phyloP scores from a whole-genome alignment of 2,888 invertebrate species.

The Melanostoma mellinum region DNA sequence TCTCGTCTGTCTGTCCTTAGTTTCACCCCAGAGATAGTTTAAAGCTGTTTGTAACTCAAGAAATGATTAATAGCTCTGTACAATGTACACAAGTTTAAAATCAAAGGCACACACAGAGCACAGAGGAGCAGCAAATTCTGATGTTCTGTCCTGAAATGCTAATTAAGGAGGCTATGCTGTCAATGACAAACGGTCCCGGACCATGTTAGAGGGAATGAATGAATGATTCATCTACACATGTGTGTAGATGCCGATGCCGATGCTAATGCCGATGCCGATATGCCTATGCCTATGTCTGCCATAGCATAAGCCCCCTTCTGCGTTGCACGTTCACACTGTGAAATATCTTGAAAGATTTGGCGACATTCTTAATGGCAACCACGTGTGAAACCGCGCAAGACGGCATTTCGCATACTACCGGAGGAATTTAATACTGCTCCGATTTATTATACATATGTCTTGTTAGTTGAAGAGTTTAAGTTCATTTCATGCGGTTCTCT shows the following conservation, averaged over 20 bases:
- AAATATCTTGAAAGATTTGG: slow-evolving; percentile 64
- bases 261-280: no score
- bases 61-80: slow-evolving; percentile 69
- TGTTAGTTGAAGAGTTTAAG: slow-evolving; percentile 52
- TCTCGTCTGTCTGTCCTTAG: slow-evolving; percentile 2
- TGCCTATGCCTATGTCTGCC: slow-evolving; percentile 9
- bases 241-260: slow-evolving; percentile 37
- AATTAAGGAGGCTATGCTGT: slow-evolving; percentile 70
- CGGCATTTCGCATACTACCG: slow-evolving; percentile 37
- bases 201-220: slow-evolving; percentile 65
- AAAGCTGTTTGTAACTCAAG: slow-evolving; percentile 67
- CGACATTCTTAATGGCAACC: slow-evolving; percentile 70
- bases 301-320: neutral
- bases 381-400: slow-evolving; percentile 62
- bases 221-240: slow-evolving; percentile 59
- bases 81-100: slow-evolving; percentile 62
- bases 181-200: slow-evolving; percentile 67
- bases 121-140: slow-evolving; percentile 29
- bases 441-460: slow-evolving; percentile 67
- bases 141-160: slow-evolving; percentile 71
- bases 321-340: slow-evolving; percentile 16
- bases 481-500: slow-evolving; percentile 12
- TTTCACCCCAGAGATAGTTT: slow-evolving; percentile 65
- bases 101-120: slow-evolving; percentile 54
- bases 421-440: slow-evolving; percentile 53